Percentiles rank a stretch among this genome's conserved stretches.
phyloP scores from a whole-genome alignment of 2,888 invertebrate species.

The Apamea monoglypha region DNA sequence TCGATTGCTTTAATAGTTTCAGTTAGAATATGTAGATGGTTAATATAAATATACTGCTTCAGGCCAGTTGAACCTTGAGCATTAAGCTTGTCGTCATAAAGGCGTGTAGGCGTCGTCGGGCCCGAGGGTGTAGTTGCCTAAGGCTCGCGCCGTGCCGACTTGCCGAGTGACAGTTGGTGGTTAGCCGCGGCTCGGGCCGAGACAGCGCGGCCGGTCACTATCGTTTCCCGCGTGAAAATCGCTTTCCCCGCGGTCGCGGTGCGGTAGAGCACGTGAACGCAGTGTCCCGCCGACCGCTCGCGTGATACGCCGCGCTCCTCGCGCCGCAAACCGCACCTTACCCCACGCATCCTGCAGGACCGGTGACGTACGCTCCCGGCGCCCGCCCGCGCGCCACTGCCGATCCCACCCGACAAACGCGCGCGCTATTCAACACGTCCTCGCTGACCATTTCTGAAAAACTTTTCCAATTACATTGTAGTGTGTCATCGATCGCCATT shows the following conservation, averaged over 20 bases:
- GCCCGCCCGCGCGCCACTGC: slow-evolving; percentile 84
- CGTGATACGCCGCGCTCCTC: slow-evolving; percentile 87
- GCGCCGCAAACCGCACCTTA: slow-evolving; percentile 73
- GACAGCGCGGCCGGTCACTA: slow-evolving; percentile 87
- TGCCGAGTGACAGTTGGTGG: slow-evolving; percentile 81
- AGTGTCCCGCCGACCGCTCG: slow-evolving; percentile 90
- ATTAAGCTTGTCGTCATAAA: slow-evolving; percentile 32
- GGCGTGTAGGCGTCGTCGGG: slow-evolving; percentile 53
- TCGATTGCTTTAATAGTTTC: slow-evolving; percentile 3
- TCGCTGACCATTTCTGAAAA: slow-evolving; percentile 75
- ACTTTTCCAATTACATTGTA: slow-evolving; percentile 75
- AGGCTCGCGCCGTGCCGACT: slow-evolving; percentile 54
- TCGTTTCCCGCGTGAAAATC: slow-evolving; percentile 89
- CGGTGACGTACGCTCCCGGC: slow-evolving; percentile 79
- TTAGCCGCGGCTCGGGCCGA: slow-evolving; percentile 81
- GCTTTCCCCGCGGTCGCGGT: slow-evolving; percentile 87
- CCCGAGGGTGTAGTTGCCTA: slow-evolving; percentile 53
- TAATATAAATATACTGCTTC: slow-evolving; percentile 10
- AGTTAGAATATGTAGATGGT: slow-evolving; percentile 8
- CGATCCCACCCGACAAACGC: slow-evolving; percentile 71
- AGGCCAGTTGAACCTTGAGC: slow-evolving; percentile 29
- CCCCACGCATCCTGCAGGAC: slow-evolving; percentile 75
- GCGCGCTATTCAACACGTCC: slow-evolving; percentile 71
- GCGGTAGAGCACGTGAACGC: slow-evolving; percentile 86
- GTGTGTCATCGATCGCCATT: slow-evolving; percentile 81